Evolutionary conservation across 2,113 vertebrate genomes (phyloP).

Genomic region (Ahaetulla prasina): DNA sequence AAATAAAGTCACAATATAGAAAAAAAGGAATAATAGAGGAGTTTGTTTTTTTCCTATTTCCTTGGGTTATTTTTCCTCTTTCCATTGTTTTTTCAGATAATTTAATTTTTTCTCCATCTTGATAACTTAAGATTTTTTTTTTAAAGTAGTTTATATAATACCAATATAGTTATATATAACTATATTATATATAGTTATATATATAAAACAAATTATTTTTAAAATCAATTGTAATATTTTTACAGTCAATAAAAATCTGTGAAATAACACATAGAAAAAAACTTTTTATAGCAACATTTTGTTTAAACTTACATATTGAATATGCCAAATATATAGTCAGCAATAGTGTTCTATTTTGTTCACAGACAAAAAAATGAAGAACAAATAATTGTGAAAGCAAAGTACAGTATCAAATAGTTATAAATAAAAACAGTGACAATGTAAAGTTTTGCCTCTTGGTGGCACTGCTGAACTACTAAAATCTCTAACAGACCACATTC

Average conservation of each 20-base stretch:
- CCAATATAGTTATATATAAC: too few species aligned
- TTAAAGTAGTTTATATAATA: not conserved
- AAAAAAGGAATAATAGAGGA: too few species aligned
- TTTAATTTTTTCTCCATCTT: not conserved
- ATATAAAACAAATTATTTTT: too few species aligned
- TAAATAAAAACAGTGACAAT: not conserved
- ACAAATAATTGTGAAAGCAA: not conserved
- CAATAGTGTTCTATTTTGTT: not conserved
- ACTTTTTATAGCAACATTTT: not conserved
- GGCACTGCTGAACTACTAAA: conserved; percentile 55
- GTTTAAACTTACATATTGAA: not conserved
- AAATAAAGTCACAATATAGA: not conserved
- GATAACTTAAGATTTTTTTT: not conserved
- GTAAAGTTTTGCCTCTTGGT: conserved; percentile 52
- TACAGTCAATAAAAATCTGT: not conserved
- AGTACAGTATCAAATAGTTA: not conserved
- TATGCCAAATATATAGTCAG: not conserved
- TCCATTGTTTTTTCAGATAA: not conserved
- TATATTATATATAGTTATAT: too few species aligned
- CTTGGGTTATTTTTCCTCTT: not conserved
- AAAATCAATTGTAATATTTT: not conserved
- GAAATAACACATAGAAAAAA: not conserved
- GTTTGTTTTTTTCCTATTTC: not conserved
- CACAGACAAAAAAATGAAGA: not conserved
- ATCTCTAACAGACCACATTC: not conserved